Evolutionary conservation across 2,888 invertebrate genomes (phyloP).

Genomic region (Beris chalybata): DNA sequence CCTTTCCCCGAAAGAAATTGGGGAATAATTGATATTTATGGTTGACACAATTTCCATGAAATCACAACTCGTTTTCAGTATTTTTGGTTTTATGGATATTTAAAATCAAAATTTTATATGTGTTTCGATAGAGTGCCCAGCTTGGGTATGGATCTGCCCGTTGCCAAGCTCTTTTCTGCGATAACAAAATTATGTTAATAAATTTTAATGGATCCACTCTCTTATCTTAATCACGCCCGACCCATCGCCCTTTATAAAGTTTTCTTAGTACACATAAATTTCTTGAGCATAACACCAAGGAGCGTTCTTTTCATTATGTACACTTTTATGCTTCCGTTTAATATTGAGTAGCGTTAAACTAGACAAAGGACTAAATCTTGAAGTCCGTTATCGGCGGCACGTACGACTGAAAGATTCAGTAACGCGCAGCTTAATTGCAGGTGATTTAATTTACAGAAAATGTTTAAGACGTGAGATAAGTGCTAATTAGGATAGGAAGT

Average conservation of each 20-base stretch:
- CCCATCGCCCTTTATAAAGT: no score
- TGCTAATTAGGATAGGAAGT: conserved; percentile 10
- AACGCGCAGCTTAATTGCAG: conserved; percentile 12
- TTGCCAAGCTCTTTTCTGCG: conserved; percentile 13
- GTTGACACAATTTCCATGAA: conserved; percentile 30
- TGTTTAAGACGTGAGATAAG: conserved; percentile 38
- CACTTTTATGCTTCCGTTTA: neutral
- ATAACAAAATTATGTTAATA: conserved; percentile 39
- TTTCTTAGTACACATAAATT: neutral
- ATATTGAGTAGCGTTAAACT: neutral
- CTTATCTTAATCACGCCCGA: conserved; percentile 38
- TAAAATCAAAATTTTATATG: neutral
- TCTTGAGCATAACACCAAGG: neutral
- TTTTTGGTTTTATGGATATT: neutral
- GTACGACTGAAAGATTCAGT: conserved; percentile 34
- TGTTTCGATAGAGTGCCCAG: neutral
- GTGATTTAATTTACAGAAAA: conserved; percentile 9
- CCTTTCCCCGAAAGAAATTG: conserved; percentile 30
- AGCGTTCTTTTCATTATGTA: conserved; percentile 19
- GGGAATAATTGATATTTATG: conserved; percentile 39
- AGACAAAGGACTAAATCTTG: conserved; percentile 11
- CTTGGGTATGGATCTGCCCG: neutral
- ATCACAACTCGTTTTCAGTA: neutral
- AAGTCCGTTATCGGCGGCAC: conserved; percentile 35
- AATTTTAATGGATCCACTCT: conserved; percentile 39